Evolutionary conservation across 2,797 vertebrate genomes (phyloP).

Genomic region (Acanthurus tractus): DNA sequence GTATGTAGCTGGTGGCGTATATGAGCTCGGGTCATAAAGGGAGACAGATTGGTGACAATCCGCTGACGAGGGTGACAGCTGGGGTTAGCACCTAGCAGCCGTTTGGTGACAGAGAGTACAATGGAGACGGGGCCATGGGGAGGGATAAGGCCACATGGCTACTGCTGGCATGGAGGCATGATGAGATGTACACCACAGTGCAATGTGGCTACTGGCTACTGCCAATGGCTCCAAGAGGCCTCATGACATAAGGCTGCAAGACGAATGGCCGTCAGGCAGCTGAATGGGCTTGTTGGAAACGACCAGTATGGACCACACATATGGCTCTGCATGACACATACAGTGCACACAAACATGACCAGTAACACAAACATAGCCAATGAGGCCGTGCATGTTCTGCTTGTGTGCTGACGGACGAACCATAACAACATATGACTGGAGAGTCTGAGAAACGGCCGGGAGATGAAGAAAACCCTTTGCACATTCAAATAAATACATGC

Average conservation of each 20-base stretch:
- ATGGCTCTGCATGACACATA: constrained; percentile 54
- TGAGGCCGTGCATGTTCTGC: constrained; percentile 22
- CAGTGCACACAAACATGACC: constrained; percentile 44
- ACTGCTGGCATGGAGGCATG: constrained; percentile 56
- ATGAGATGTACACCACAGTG: constrained; percentile 52
- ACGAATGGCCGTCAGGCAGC: constrained; percentile 54
- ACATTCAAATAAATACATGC: constrained; percentile 14
- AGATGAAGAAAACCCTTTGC: constrained; percentile 4
- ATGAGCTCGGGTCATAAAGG: constrained; percentile 63
- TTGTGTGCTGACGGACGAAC: constrained; percentile 18
- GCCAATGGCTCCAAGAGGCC: constrained; percentile 61
- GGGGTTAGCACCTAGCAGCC: constrained; percentile 74
- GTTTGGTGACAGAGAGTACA: constrained; percentile 71
- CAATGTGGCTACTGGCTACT: constrained; percentile 53
- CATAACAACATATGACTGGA: constrained; percentile 27
- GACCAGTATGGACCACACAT: constrained; percentile 55
- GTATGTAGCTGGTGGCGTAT: constrained; percentile 55
- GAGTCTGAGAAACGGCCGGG: constrained; percentile 6
- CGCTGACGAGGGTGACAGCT: constrained; percentile 69
- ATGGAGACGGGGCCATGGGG: constrained; percentile 66
- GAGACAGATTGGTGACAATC: constrained; percentile 74
- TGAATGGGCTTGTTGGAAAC: constrained; percentile 43
- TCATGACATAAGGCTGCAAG: constrained; percentile 63
- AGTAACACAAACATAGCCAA: constrained; percentile 19
- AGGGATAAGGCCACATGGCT: constrained; percentile 70